Base-by-base conservation (phyloP, 2,888 invertebrate species). In the Blastobasis lacticolella region DNA sequence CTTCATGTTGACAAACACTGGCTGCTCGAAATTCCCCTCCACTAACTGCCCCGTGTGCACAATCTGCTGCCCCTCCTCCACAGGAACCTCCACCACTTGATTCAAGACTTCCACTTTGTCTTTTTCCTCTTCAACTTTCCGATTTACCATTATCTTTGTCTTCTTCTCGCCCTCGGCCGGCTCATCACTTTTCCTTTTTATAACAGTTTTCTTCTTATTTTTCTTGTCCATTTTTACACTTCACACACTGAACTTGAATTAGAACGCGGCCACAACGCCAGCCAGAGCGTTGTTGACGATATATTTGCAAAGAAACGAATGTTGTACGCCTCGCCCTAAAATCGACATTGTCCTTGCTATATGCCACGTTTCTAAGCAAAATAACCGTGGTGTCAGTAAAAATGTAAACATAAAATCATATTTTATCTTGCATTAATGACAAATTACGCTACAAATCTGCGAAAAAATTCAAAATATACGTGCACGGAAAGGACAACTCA, bases 201-300 rank as follows among this genome's bases (percentile, higher is more conserved):
- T 83, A 46, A 82, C 88, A 65, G 81, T 81, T 73, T 82, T 88
- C 73, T 88, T 89, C 64, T 86, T 87, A 59, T 64, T 86, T 74
- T 89, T 89, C 72, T 89, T 89, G 78, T 89, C 88, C 88, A 89
- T 89, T 77, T 84, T 85, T 70, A 64, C 65, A 69, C 64, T 67
- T 64, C 67, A 58, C 54, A 64, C 59, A 52, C 48, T 56, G 54
- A 56, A 53, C 49, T 49, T 58, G 58, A 63, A 66, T 67, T 69
- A 68, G 51, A 68, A 67, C 54, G 60, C 63, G 59, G 60, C 61
- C 53, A 54, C 57, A 58, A 60, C 50, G 55, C 57, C 53, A 52
- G 55, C 56, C n/a, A 58, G 58, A 50, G 58, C 57, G 43, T 54
- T 55, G 53, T 53, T 63, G 50, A 51, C 52, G 44, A 60, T 55